A percentile compares a stretch with the other conserved stretches of the same genome.
phyloP scores from a whole-genome alignment of 1,140 invertebrate genomes.

The Drosophila sp. region DNA sequence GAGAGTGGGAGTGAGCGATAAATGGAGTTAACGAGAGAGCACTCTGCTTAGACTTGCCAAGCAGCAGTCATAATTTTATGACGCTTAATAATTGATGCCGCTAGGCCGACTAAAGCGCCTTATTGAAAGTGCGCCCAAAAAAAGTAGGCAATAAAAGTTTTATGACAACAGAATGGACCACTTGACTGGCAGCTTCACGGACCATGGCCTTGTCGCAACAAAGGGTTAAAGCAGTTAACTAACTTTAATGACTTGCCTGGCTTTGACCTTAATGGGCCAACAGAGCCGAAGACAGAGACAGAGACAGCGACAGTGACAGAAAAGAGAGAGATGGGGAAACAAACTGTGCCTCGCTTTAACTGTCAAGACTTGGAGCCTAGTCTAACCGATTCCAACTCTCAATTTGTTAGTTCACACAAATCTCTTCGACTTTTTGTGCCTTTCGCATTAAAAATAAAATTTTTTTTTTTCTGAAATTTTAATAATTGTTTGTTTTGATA shows the following conservation, averaged over 20 bases:
- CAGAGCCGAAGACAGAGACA: background rate
- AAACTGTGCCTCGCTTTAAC: background rate
- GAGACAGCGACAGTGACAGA: background rate
- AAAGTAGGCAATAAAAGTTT: slow-evolving; percentile 74
- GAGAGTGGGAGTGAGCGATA: background rate
- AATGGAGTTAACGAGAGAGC: background rate
- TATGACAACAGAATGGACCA: slow-evolving; percentile 45
- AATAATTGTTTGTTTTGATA: slow-evolving; percentile 1
- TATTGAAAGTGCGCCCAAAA: slow-evolving; percentile 55
- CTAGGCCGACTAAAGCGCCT: slow-evolving; percentile 59
- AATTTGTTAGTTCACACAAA: slow-evolving; percentile 9
- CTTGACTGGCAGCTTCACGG: slow-evolving; percentile 1
- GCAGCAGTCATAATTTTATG: slow-evolving; percentile 66
- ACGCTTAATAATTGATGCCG: slow-evolving; percentile 74
- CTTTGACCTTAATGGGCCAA: background rate
- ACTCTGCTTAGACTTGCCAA: background rate
- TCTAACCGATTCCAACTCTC: background rate
- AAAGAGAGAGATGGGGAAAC: background rate
- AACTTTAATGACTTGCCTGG: slow-evolving; percentile 62
- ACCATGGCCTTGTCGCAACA: background rate
- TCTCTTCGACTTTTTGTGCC: background rate
- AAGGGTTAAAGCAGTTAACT: slow-evolving; percentile 68
- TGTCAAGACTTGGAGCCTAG: slow-evolving; percentile 1
- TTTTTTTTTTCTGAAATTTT: slow-evolving; percentile 17
- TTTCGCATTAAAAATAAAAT: slow-evolving; percentile 8